phyloP scores from a whole-genome alignment of 2,888 invertebrate species.

The Parnassius smintheus region DNA sequence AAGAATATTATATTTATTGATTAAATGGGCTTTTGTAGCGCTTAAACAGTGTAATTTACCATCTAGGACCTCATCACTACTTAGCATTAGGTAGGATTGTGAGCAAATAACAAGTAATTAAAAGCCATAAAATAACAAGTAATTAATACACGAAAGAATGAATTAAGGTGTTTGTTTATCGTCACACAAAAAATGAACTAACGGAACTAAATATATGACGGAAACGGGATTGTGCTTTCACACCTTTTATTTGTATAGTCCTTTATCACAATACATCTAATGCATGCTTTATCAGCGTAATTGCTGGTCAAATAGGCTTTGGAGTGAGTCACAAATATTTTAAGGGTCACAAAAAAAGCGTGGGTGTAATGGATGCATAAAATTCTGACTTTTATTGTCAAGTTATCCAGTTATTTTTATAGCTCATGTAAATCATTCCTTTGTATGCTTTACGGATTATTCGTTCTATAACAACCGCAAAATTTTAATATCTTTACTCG shows the following conservation, averaged over 20 bases:
- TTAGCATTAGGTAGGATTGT: too few relatives aligned
- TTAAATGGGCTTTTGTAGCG: too few relatives aligned
- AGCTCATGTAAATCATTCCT: conserved; percentile 11
- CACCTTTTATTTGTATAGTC: conserved; percentile 19
- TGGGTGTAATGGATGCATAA: conserved; percentile 18
- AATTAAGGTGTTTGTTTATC: too few relatives aligned
- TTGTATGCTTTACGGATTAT: conserved; percentile 2
- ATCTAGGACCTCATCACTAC: too few relatives aligned
- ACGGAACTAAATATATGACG: conserved; percentile 10
- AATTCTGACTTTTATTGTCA: conserved; percentile 6
- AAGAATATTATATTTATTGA: too few relatives aligned
- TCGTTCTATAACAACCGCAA: neutral
- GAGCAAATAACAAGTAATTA: too few relatives aligned
- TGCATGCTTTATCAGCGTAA: conserved; percentile 21
- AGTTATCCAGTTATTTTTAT: conserved; percentile 18
- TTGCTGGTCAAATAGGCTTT: conserved; percentile 4
- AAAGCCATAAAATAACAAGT: too few relatives aligned
- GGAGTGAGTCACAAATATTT: conserved; percentile 14
- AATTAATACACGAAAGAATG: too few relatives aligned
- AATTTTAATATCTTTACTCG: too few relatives aligned
- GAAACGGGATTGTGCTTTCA: conserved; percentile 1
- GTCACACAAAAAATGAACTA: neutral
- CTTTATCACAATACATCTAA: conserved; percentile 18
- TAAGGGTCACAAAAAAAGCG: conserved; percentile 7
- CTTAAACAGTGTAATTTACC: too few relatives aligned